Evolutionary conservation across 2,797 vertebrate species (phyloP).

Genomic region (Pygocentrus nattereri): DNA sequence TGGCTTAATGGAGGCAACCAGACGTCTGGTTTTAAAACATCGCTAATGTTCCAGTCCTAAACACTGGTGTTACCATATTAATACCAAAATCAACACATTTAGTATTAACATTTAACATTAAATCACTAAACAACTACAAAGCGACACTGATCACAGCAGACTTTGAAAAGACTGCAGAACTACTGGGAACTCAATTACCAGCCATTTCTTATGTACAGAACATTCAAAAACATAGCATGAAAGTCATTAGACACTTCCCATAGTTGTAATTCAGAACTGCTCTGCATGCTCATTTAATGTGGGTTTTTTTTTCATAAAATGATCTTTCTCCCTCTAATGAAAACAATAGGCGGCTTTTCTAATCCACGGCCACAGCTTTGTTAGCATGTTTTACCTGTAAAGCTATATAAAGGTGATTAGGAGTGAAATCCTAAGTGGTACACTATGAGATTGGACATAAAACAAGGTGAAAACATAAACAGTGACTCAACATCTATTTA

Average conservation of each 20-base stretch:
- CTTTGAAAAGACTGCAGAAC: neutral
- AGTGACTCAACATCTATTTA: neutral
- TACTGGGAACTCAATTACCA: neutral
- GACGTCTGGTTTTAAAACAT: neutral
- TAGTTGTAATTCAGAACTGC: neutral
- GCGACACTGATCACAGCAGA: neutral
- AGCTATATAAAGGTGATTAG: neutral
- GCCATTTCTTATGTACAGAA: neutral
- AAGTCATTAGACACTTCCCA: neutral
- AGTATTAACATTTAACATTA: neutral
- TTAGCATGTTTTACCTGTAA: neutral
- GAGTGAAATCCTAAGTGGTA: neutral
- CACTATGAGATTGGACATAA: neutral
- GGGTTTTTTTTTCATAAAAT: neutral
- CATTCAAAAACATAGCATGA: neutral
- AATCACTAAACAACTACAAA: neutral
- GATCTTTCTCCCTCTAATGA: neutral
- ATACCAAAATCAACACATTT: neutral
- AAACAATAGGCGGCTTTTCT: neutral
- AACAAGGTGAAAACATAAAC: neutral
- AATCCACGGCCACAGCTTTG: neutral
- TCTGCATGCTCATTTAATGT: neutral
- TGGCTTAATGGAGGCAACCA: neutral
- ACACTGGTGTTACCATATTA: neutral
- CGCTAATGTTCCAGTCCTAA: neutral